Evolutionary conservation across 2,888 invertebrate species (phyloP).

Genomic region (Orgyia antiqua): DNA sequence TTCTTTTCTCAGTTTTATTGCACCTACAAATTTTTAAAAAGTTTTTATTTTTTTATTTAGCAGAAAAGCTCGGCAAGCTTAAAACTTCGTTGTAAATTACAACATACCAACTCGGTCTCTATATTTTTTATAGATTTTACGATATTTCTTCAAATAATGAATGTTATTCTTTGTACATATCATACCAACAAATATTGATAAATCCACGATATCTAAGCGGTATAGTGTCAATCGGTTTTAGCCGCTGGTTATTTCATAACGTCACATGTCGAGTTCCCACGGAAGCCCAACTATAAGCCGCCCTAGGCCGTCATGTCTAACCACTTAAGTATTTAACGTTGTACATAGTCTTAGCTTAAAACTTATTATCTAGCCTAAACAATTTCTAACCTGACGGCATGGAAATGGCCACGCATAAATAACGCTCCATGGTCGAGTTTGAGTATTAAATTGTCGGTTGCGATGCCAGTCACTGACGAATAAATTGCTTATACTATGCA

Average conservation of each 20-base stretch:
- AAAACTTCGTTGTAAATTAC: too few relatives aligned
- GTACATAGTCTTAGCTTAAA: conserved; percentile 70
- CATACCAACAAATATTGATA: too few relatives aligned
- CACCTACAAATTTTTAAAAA: too few relatives aligned
- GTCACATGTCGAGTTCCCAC: conserved; percentile 74
- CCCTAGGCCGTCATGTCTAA: conserved; percentile 72
- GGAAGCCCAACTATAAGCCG: conserved; percentile 67
- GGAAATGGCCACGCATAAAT: conserved; percentile 73
- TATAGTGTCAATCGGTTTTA: conserved; percentile 68
- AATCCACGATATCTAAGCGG: conserved; percentile 8
- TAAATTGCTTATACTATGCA: conserved; percentile 40
- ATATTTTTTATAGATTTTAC: too few relatives aligned
- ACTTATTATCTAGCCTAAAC: conserved; percentile 75
- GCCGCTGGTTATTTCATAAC: conserved; percentile 70
- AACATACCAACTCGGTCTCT: too few relatives aligned
- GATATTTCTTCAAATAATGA: too few relatives aligned
- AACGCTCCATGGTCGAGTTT: conserved; percentile 54
- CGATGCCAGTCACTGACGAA: conserved; percentile 41
- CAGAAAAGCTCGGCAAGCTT: too few relatives aligned
- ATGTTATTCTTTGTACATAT: too few relatives aligned
- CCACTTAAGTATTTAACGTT: conserved; percentile 76
- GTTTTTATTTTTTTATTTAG: too few relatives aligned
- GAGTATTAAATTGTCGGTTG: conserved; percentile 54
- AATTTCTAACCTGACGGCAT: conserved; percentile 62
- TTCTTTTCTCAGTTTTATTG: too few relatives aligned